A percentile compares a stretch with the other conserved stretches of the same genome.
Conservation (phyloP, 1,140 invertebrate genomes). For the Lepidotrigona ventralis region DNA sequence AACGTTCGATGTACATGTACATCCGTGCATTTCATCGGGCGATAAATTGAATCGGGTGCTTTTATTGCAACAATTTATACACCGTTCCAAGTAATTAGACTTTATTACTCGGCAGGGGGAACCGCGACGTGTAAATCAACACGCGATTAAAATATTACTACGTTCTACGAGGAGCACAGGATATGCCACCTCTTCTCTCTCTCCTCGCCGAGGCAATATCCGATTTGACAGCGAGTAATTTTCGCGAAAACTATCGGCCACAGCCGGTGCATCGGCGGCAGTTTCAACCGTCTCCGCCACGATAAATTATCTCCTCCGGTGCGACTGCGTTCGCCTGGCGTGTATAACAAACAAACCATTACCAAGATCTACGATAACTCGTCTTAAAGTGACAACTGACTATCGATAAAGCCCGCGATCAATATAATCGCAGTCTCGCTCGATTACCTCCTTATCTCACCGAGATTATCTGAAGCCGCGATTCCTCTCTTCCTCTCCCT, state of each 20-base stretch:
- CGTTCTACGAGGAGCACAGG: neutral
- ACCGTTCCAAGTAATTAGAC: slow-evolving; percentile 22
- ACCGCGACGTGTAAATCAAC: slow-evolving; percentile 15
- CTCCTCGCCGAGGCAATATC: neutral
- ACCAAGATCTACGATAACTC: slow-evolving; percentile 16
- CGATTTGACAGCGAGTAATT: slow-evolving; percentile 28
- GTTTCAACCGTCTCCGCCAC: neutral
- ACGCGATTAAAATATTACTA: slow-evolving; percentile 27
- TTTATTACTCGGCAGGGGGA: slow-evolving; percentile 7
- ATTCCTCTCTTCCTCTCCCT: neutral
- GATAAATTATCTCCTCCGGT: slow-evolving; percentile 8
- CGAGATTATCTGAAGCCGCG: neutral
- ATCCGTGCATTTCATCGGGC: neutral
- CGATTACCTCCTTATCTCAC: neutral
- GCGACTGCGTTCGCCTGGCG: neutral
- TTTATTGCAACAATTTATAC: slow-evolving; percentile 27
- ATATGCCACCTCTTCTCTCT: neutral
- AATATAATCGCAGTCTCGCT: neutral
- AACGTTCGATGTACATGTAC: neutral
- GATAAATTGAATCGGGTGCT: slow-evolving; percentile 11
- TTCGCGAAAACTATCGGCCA: slow-evolving; percentile 25
- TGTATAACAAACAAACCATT: slow-evolving; percentile 14
- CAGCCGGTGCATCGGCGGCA: neutral
- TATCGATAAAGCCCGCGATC: slow-evolving; percentile 13
- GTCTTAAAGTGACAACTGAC: slow-evolving; percentile 21